These are phyloP conservation scores for Hippopotamus amphibius DNA, from an alignment of 2,113 vertebrate genomes.

Conservation along the genomic window DNA sequence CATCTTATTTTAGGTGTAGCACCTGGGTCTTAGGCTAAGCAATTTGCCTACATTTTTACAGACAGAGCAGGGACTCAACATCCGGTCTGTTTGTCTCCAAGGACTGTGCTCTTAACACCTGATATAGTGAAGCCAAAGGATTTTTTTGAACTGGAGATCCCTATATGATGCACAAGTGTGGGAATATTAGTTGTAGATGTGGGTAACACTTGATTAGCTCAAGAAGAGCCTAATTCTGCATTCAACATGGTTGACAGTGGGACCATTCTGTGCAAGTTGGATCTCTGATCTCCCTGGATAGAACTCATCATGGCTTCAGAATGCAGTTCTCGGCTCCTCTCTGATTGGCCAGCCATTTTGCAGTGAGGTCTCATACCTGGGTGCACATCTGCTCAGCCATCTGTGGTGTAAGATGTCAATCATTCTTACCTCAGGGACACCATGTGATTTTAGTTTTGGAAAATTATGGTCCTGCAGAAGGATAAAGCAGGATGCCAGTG, in stretches of 20 bases:
- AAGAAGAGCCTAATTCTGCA: slow-evolving; percentile 38
- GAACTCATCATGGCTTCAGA: slow-evolving; percentile 41
- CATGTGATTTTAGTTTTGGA: slow-evolving; percentile 63
- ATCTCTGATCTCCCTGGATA: slow-evolving; percentile 51
- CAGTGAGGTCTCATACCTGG: slow-evolving; percentile 52
- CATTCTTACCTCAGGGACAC: slow-evolving; percentile 74
- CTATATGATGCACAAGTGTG: not conserved
- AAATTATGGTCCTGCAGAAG: slow-evolving; percentile 66
- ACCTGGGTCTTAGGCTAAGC: not conserved
- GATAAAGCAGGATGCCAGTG: slow-evolving; percentile 48
- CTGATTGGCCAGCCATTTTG: slow-evolving; percentile 35
- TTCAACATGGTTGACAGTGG: slow-evolving; percentile 38
- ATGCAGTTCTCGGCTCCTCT: not conserved
- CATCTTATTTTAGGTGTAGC: not conserved
- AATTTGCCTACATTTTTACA: slow-evolving; percentile 40
- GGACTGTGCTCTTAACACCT: not conserved
- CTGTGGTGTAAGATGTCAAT: slow-evolving; percentile 70
- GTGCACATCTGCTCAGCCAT: slow-evolving; percentile 74
- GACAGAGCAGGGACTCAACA: not conserved
- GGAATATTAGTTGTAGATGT: not conserved
- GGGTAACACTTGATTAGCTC: not conserved
- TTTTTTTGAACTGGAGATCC: slow-evolving; percentile 12
- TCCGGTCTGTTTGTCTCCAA: not conserved
- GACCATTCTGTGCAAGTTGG: not conserved
- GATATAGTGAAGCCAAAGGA: slow-evolving; percentile 12